A percentile compares a stretch with the other conserved stretches of the same genome.
Conservation (phyloP, 2,888 invertebrate genomes). For the Sabatieria punctata region DNA sequence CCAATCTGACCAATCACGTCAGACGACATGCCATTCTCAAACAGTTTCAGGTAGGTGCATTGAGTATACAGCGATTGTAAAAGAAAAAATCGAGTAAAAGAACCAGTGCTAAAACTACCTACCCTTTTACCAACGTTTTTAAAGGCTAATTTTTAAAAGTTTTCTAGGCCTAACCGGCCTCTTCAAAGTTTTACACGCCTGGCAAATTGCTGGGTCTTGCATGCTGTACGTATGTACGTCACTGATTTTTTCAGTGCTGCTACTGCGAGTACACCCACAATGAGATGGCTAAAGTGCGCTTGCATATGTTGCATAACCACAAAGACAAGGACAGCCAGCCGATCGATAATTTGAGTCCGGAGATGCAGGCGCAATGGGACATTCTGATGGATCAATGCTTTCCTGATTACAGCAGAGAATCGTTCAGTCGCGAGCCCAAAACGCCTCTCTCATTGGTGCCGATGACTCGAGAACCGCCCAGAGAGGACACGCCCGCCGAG, state of each 20-base stretch:
- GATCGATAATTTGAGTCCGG: constrained; percentile 14
- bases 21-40: constrained; percentile 18
- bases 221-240: too few relatives aligned
- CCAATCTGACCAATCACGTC: constrained; percentile 19
- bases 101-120: constrained; percentile 10
- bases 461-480: not conserved
- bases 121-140: not conserved
- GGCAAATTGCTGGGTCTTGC: too few relatives aligned
- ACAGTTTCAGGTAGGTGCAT: constrained; percentile 15
- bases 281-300: constrained; percentile 18
- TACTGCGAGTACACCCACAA: constrained; percentile 20
- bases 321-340: constrained; percentile 14
- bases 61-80: too few relatives aligned
- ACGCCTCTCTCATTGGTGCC: not conserved
- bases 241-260: constrained; percentile 10
- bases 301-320: constrained; percentile 21
- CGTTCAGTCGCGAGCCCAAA: not conserved
- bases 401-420: constrained; percentile 15
- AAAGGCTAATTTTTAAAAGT: too few relatives aligned
- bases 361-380: constrained; percentile 19
- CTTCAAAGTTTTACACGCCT: too few relatives aligned
- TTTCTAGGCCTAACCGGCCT: too few relatives aligned
- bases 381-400: constrained; percentile 19
- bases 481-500: not conserved
- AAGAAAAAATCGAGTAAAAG: too few relatives aligned